These are phyloP conservation scores for Squalus acanthias DNA, from an alignment of 2,797 vertebrate species.

Conservation along the genomic window DNA sequence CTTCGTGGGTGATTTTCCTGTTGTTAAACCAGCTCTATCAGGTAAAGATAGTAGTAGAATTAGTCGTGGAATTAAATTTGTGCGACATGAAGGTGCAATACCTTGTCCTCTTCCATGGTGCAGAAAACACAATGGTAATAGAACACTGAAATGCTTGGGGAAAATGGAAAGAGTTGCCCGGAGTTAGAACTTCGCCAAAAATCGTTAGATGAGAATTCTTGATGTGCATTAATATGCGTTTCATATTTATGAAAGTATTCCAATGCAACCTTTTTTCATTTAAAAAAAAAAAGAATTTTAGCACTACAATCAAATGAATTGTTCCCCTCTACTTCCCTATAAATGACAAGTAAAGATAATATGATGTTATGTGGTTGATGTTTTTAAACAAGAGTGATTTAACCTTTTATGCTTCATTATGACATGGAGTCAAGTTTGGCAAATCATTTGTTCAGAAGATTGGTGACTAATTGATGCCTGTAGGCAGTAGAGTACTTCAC, in stretches of 20 bases:
- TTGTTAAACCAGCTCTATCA: conserved; percentile 82
- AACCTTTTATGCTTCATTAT: background rate
- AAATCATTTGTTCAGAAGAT: background rate
- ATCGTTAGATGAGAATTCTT: background rate
- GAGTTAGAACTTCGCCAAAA: background rate
- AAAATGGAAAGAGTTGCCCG: background rate
- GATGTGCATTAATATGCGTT: background rate
- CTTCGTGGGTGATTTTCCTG: conserved; percentile 65
- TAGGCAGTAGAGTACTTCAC: background rate
- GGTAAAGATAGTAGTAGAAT: conserved; percentile 51
- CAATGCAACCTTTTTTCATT: background rate
- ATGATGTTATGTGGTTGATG: background rate
- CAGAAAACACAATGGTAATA: background rate
- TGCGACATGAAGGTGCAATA: background rate
- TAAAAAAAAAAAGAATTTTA: too few species aligned
- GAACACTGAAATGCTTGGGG: background rate
- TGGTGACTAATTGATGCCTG: background rate
- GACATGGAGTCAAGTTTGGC: background rate
- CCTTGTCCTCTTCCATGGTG: conserved; percentile 22
- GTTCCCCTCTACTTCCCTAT: background rate
- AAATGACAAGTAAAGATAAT: background rate
- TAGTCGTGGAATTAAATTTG: background rate
- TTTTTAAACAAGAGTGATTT: background rate
- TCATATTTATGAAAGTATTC: background rate
- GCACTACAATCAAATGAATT: background rate